Evolutionary conservation across 2,113 vertebrate species (phyloP), one percentile per base, ranked within the genome.

Genomic region (Pseudopodoces humilis): DNA sequence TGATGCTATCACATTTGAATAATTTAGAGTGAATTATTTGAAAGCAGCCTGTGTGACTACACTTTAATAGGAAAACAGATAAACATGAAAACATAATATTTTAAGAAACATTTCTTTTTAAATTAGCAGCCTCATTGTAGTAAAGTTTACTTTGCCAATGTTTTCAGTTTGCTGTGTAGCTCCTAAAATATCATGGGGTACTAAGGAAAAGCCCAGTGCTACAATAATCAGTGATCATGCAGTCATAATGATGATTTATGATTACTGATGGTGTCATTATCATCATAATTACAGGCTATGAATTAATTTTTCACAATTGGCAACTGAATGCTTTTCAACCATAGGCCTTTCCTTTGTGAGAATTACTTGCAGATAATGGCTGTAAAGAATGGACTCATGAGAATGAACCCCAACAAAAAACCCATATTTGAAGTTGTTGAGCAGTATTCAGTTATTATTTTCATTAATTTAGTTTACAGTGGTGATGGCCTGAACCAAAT

Each of bases 1-100:
- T 83, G 87, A 96, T 97, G 91, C 31, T 97, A 96, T 96, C 94
- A 84, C 41, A 90, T 97, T 97, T 96, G 91, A 97, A 94, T 98
- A 97, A 97, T 91, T 96, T 86, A 94, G 58, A 94, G 21, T 84
- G 41, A 70, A 92, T 97, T 97, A 96, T 85, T 97, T 16, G 15
- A 50, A 93, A 83, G 41, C 37, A 90, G 81, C 41, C 30, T 90
- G 31, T 88, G 94, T 56, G 41, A 88, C 71, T 95, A 81, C 41
- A 67, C 17, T 90, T 92, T 88, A 77, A 95, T 85, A 87, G 56
- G 39, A 88, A 96, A 97, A 85, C 30, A 86, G 70, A 95, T 93
- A 95, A 95, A 94, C 69, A 91, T 60, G 65, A 85, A 92, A 60
- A 53, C 17, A n/a, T n/a, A 78, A 74, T 78, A 72, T 96, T 95